Evolutionary conservation across 2,113 vertebrate species (phyloP), one percentile per base, ranked within the genome.

Genomic region (Ammodytes dubius): DNA sequence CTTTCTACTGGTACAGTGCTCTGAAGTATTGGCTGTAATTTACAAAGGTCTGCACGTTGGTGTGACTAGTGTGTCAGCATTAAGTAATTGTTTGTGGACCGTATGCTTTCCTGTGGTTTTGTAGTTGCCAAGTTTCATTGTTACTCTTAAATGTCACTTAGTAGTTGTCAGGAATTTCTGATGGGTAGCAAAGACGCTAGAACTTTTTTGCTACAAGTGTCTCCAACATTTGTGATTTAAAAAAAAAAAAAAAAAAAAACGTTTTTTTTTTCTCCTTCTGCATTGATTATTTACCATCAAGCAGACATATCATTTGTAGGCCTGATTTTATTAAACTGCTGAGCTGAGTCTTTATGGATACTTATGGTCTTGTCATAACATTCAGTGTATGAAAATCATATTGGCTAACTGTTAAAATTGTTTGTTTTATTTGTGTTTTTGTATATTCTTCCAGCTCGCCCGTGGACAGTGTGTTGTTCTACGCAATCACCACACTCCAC

Each of bases 401-500:
- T 27, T 27, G 27, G 27, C 27, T 27, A 27, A 27, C 27, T 27
- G 27, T 27, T 27, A 27, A 27, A 27, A 27, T 27, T 27, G 27
- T 27, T 27, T 27, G 27, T 27, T 27, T 27, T 47, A 47, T 15
- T 2, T 13, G 42, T 50, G 49, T 39, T 0, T 61, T 6, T 69
- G 2, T 65, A 0, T 70, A 0, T 68, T 19, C 65, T 53, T 19
- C 7, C 81, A 99, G 98, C 49, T 99, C 98, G 4, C 98, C 98
- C 0, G 97, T 99, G 90, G 98, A 99, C 92, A 98, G 97, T 8
- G 98, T 99, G 58, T 93, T 99, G 77, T 99, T 99, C 86, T 99
- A 99, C 45, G 98, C 98, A 84, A 99, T 99, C 77, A 99, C 98
- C 76, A 99, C 98, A 40, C 97, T 99, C 64, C 98, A 99, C 94